Percentiles rank a stretch among this genome's conserved stretches.
Conservation (phyloP, 2,113 vertebrate genomes). For the Channa maculata region DNA sequence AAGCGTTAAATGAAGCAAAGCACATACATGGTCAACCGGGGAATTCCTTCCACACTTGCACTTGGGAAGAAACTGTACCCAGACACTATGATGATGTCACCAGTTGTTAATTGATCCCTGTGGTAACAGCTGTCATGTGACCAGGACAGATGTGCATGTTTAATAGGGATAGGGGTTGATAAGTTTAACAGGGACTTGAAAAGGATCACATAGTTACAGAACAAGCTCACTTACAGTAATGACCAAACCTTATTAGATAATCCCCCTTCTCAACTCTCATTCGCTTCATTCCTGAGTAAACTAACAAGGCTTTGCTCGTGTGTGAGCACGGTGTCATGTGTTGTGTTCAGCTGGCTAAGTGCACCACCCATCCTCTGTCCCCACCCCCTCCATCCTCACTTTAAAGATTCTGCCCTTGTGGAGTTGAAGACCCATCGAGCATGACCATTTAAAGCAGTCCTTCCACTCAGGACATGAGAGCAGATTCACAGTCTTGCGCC, state of each 20-base stretch:
- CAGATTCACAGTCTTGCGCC: slow-evolving; percentile 7
- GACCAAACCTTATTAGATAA: slow-evolving; percentile 44
- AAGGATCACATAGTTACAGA: slow-evolving; percentile 24
- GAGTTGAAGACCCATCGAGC: slow-evolving; percentile 39
- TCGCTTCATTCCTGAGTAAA: slow-evolving; percentile 6
- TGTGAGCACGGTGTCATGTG: slow-evolving; percentile 33
- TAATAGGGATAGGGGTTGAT: slow-evolving; percentile 17
- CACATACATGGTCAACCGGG: slow-evolving; percentile 5
- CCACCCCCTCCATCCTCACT: slow-evolving; percentile 18
- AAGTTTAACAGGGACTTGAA: slow-evolving; percentile 28
- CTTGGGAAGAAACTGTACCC: slow-evolving; percentile 32
- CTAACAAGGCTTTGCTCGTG: slow-evolving; percentile 7
- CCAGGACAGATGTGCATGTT: slow-evolving; percentile 36
- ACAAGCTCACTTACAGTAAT: slow-evolving; percentile 34
- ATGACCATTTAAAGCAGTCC: slow-evolving; percentile 53
- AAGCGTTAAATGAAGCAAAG: slow-evolving; percentile 20
- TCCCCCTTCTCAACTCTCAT: slow-evolving; percentile 18
- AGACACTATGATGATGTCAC: slow-evolving; percentile 69
- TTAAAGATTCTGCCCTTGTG: slow-evolving; percentile 42
- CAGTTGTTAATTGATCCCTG: slow-evolving; percentile 55
- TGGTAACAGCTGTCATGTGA: slow-evolving; percentile 58
- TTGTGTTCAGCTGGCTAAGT: slow-evolving; percentile 29
- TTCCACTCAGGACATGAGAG: slow-evolving; percentile 28
- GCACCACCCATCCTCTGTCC: background rate
- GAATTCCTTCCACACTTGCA: slow-evolving; percentile 37